Evolutionary conservation across 2,113 vertebrate species (phyloP).

Genomic region (Mystacornis crossleyi): DNA sequence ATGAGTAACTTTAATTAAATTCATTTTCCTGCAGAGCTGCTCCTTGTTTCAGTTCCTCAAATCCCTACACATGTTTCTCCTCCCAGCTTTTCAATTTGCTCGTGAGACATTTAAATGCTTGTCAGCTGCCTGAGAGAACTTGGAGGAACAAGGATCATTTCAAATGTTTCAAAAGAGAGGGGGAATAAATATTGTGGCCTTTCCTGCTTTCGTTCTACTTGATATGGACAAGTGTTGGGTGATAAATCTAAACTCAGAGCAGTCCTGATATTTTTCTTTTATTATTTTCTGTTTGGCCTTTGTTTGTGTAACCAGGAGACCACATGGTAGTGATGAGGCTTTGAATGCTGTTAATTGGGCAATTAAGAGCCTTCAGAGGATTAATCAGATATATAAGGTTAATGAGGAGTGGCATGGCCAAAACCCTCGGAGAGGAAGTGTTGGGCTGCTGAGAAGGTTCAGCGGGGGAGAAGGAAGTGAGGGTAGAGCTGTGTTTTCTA

Average conservation of each 20-base stretch:
- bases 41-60: slow-evolving; percentile 36
- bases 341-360: not conserved
- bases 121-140: not conserved
- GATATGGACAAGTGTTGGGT: not conserved
- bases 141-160: not conserved
- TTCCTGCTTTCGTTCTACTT: not conserved
- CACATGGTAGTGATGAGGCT: rapidly evolving
- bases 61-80: slow-evolving; percentile 10
- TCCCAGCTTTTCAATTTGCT: slow-evolving; percentile 20
- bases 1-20: slow-evolving; percentile 67
- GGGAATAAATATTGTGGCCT: not conserved
- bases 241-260: not conserved
- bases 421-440: rapidly evolving
- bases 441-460: not conserved
- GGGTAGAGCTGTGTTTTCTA: not conserved
- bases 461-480: not conserved
- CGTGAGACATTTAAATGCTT: not conserved
- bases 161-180: not conserved
- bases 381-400: not conserved
- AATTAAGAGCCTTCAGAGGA: not conserved
- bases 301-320: not conserved
- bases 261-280: not conserved
- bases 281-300: not conserved
- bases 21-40: slow-evolving; percentile 9
- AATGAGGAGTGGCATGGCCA: not conserved